A percentile compares a stretch with the other conserved stretches of the same genome.
Evolutionary conservation across 37 sponge, comb jelly and placozoan species (phyloP).

Genomic region (Beroe forskalii): DNA sequence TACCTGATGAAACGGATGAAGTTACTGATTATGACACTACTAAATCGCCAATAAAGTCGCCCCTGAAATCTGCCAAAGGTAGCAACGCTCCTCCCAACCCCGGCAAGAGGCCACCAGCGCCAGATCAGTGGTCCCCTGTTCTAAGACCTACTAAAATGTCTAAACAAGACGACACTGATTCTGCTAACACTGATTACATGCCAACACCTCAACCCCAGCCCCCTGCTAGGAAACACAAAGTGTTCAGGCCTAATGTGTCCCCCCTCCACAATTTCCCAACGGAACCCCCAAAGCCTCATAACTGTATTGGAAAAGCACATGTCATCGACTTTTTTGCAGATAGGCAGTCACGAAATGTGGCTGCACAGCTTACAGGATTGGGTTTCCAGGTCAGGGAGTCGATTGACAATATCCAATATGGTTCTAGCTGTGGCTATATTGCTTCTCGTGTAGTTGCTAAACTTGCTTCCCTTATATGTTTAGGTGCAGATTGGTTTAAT

Average conservation of each 20-base stretch:
- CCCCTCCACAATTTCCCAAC: not conserved
- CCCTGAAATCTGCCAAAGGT: too few species aligned
- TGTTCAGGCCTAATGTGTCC: not conserved
- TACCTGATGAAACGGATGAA: too few species aligned
- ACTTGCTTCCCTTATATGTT: not conserved
- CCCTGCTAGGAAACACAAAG: too few species aligned
- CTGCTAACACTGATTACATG: too few species aligned
- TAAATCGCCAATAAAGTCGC: too few species aligned
- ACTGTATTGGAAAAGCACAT: not conserved
- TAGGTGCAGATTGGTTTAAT: not conserved
- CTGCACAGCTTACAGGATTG: not conserved
- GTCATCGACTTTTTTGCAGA: not conserved
- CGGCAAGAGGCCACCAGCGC: too few species aligned
- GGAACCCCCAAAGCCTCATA: not conserved
- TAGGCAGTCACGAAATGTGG: not conserved
- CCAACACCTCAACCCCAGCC: too few species aligned
- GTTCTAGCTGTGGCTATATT: constrained; percentile 24
- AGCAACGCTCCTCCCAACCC: too few species aligned
- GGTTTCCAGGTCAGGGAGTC: not conserved
- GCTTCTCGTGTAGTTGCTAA: not conserved
- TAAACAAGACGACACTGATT: too few species aligned
- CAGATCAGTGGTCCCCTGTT: too few species aligned
- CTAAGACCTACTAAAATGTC: too few species aligned
- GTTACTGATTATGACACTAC: too few species aligned
- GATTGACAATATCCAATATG: not conserved